Evolutionary conservation across 37 sponge, comb jelly and placozoan species (phyloP), one percentile per base, ranked within the genome.

Genomic region (Aphrocallistes beatrix): DNA sequence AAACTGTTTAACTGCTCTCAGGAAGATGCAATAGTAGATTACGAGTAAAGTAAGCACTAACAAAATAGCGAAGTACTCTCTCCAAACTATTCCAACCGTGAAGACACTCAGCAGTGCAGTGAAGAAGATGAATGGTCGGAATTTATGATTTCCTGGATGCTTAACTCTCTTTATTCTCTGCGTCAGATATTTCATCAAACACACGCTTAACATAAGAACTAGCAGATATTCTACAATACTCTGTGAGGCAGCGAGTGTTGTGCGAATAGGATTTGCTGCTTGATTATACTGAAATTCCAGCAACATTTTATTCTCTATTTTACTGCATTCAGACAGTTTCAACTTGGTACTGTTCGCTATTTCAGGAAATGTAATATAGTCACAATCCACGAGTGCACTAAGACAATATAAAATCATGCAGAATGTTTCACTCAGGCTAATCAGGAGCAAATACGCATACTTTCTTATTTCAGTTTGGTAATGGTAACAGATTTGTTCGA

Each of bases 381-480:
- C 34, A 30, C n/a, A 60, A 32, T 21, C n/a, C 3, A 19, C 32
- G 1, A 60, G n/a, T 60, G n/a, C n/a, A n/a, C n/a, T n/a, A n/a
- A n/a, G n/a, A n/a, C n/a, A n/a, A n/a, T n/a, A n/a, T n/a, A n/a
- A n/a, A n/a, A n/a, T n/a, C n/a, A n/a, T n/a, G n/a, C n/a, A n/a
- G n/a, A n/a, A n/a, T 25, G n/a, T 28, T 28, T 60, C 75, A 19
- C 10, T 30, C 1, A 60, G 3, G 21, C 3, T 60, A 13, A 60
- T 60, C 21, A 13, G 6, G n/a, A 60, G 21, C 34, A 60, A 60
- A 13, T 25, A 60, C 3, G n/a, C 3, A 13, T 28, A 60, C 75
- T 60, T 60, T 32, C 75, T 13, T 60, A 60, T 60, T 13, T 60
- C 75, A 60, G 75, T 60, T 60, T 60, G 75, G 21, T 60, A 60